These are phyloP conservation scores for Cyanoderma ruficeps DNA, from an alignment of 2,113 vertebrate genomes.

Conservation along the genomic window DNA sequence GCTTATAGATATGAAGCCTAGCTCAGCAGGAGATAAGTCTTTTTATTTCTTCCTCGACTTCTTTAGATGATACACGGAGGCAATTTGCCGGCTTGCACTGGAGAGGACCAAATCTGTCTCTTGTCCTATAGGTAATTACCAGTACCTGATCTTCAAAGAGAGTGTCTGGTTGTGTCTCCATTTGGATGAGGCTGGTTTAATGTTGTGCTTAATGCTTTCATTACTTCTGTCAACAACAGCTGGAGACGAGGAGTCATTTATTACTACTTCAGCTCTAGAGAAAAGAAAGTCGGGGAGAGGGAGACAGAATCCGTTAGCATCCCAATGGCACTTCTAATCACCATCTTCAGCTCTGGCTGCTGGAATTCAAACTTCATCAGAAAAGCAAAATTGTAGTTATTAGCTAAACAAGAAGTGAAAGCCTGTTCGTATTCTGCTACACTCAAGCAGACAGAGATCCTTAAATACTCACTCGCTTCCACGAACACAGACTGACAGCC, in stretches of 20 bases:
- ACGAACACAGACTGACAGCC: background rate
- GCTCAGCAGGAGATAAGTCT: constrained; percentile 51
- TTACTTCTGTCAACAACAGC: constrained; percentile 78
- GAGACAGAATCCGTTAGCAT: constrained; percentile 59
- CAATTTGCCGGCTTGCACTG: constrained; percentile 49
- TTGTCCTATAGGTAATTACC: constrained; percentile 59
- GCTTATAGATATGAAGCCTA: constrained; percentile 45
- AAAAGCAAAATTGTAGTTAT: constrained; percentile 65
- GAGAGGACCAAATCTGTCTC: constrained; percentile 45
- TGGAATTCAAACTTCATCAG: constrained; percentile 66
- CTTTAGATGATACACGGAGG: constrained; percentile 41
- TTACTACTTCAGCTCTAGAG: constrained; percentile 74
- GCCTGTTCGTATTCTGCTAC: constrained; percentile 50
- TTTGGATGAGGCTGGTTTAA: constrained; percentile 72
- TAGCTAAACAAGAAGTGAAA: constrained; percentile 60
- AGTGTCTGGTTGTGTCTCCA: constrained; percentile 84
- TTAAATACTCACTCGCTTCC: constrained; percentile 16
- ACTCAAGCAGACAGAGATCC: constrained; percentile 7
- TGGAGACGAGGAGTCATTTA: constrained; percentile 78
- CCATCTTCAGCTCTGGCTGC: constrained; percentile 20
- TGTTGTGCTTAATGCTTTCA: constrained; percentile 76
- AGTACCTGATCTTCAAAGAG: constrained; percentile 83
- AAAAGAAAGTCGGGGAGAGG: background rate
- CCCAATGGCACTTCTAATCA: constrained; percentile 57
- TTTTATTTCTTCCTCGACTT: constrained; percentile 66